Evolutionary conservation across 1,140 invertebrate genomes (phyloP), one percentile per base, ranked within the genome.

Genomic region (Pogonomyrmex barbatus): DNA sequence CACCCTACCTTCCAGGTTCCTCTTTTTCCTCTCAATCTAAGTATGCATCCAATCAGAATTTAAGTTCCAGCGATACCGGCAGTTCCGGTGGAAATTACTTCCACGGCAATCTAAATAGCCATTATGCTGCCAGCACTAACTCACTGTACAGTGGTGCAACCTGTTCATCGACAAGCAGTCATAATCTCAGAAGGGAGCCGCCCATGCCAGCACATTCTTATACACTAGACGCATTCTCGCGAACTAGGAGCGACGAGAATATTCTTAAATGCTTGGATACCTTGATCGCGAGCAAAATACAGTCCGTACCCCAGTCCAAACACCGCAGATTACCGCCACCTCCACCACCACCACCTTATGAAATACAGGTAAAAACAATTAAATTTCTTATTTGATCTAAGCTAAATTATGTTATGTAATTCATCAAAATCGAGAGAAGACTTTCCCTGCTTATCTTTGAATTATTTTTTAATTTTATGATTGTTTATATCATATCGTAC

Each of bases 161-260:
- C 8, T 95, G 94, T 75, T 95, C 95, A 6, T 95, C 95, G 0
- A 92, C 93, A 9, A 94, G 95, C 0, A 94, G 94, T 39, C 94
- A 95, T 17, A 95, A 95, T 89, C 94, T 96, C 39, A 94, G 95
- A 4, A 93, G 94, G 0, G 94, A 96, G 67, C 96, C 95, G 0
- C 94, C 96, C 30, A 94, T 96, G 56, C 95, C 95, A 5, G 95
- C 96, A 17, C 93, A 96, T 73, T 93, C 96, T 4, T 94, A 94
- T 36, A 92, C 92, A 1, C 94, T 93, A 17, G 89, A 94, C 42
- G 76, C 95, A 86, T 97, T 97, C 92, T 95, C 96, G 50, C 95
- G 97, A 88, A 97, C 97, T 14, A 96, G 96, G 92, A 97, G 97
- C 71, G 97, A 98, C 91, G 97, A 98, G 90, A 97, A 97, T 91